Base-by-base conservation (phyloP, 2,888 invertebrate genomes). In the Dasysyrphus tricinctus region DNA sequence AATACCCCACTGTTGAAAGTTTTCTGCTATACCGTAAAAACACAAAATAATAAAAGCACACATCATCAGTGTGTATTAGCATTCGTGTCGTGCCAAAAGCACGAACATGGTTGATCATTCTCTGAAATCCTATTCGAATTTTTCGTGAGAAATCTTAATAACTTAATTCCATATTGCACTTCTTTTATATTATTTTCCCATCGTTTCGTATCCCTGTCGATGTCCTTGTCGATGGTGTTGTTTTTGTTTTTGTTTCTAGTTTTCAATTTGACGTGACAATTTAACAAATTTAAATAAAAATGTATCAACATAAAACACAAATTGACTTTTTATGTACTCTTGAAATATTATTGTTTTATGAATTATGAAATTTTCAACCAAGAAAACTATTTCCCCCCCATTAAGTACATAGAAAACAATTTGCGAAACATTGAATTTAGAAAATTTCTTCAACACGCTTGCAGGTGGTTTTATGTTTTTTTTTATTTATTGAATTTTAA, bases 51-150 rank as follows among this genome's bases (percentile, higher is more conserved):
- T 16, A 37, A 39, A 16, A 24, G 37, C 67, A 34, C 42, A 65
- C 74, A 14, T 57, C 70, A 63, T 79, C 79, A 79, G 83, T 79
- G 19, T 83, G 79, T 70, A 65, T 59, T 83, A 63, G 70, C 57
- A 70, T 47, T 83, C 49, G 70, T 79, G 39, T 75, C 74, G 69
- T 83, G 82, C 56, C 67, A 74, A 70, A 57, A 63, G 78, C 82
- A 78, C 69, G 65, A 65, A 63, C 79, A 24, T 24, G 2, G 42
- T 79, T 56, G 57, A 47, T 73, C 11, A 24, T 80, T 67, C 73
- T 70, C 14, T 70, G 56, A 79, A 69, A 56, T 83, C 16, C 37
- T 57, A 69, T 75, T 70, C 19, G 44, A 70, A 61, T 79, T 12
- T 69, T 16, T 57, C 70, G 63, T 51, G 29, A 14, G 37, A 37